A percentile compares a stretch with the other conserved stretches of the same genome.
Evolutionary conservation across 2,888 invertebrate genomes (phyloP).

Genomic region (Rhagonycha fulva): DNA sequence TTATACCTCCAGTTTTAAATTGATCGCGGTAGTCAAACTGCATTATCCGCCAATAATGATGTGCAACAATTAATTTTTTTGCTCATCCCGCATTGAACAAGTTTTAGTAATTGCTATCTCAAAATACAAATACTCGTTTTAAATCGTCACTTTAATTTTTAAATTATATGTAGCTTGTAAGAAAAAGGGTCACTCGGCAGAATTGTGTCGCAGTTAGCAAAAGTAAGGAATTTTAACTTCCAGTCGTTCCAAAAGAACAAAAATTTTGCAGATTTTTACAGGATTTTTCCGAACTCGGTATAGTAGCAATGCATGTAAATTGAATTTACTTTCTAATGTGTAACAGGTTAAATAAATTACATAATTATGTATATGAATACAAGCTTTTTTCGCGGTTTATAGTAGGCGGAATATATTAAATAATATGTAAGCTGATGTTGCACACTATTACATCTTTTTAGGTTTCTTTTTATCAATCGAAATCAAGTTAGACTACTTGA

Average conservation of each 20-base stretch:
- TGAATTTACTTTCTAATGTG: background rate
- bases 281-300: background rate
- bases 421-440: background rate
- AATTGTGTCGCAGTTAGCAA: background rate
- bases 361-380: background rate
- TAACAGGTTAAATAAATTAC: background rate
- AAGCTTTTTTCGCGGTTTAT: background rate
- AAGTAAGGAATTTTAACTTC: background rate
- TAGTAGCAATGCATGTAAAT: background rate
- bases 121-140: constrained; percentile 19
- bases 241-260: no score
- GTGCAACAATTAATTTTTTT: constrained; percentile 39
- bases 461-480: background rate
- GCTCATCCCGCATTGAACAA: constrained; percentile 32
- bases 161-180: background rate
- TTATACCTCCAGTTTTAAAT: constrained; percentile 1
- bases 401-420: background rate
- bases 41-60: constrained; percentile 33
- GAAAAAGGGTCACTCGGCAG: background rate
- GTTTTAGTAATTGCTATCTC: constrained; percentile 35
- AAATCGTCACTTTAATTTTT: background rate
- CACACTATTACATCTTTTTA: background rate
- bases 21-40: constrained; percentile 34
- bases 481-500: background rate
- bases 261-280: background rate